These are phyloP conservation scores for Agonopterix arenella DNA, from an alignment of 2,888 invertebrate genomes.

Conservation along the genomic window DNA sequence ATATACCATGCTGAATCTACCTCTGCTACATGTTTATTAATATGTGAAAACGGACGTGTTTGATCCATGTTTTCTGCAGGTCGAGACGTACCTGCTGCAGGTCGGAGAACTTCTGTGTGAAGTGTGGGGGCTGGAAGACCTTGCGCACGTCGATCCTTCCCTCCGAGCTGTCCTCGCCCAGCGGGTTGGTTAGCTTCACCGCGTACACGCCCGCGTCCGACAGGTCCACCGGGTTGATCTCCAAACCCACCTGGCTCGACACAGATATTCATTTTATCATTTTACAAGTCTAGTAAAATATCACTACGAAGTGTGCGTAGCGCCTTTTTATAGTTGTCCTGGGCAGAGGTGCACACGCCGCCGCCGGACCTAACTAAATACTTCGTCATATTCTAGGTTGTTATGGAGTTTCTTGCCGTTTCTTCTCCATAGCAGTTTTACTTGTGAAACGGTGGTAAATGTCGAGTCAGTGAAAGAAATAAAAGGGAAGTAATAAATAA, in stretches of 20 bases:
- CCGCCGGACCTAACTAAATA: too few relatives aligned
- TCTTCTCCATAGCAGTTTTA: too few relatives aligned
- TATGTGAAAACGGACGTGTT: too few relatives aligned
- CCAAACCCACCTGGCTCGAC: conserved; percentile 78
- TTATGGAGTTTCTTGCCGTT: too few relatives aligned
- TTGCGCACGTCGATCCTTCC: conserved; percentile 86
- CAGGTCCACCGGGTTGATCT: conserved; percentile 82
- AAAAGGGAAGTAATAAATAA: too few relatives aligned
- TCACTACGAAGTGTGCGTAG: neutral
- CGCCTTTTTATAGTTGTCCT: neutral
- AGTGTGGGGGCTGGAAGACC: conserved; percentile 87
- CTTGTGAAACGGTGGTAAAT: too few relatives aligned
- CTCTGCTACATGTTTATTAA: too few relatives aligned
- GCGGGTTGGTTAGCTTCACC: conserved; percentile 85
- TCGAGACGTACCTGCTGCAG: conserved; percentile 57
- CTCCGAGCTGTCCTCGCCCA: conserved; percentile 83
- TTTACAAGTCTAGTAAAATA: neutral
- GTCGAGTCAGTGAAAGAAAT: too few relatives aligned
- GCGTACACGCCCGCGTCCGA: conserved; percentile 87
- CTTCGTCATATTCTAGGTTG: too few relatives aligned
- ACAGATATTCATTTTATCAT: neutral
- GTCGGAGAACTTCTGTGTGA: conserved; percentile 81
- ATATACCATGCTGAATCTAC: too few relatives aligned
- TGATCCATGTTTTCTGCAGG: too few relatives aligned
- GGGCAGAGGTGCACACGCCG: too few relatives aligned